Conservation (phyloP, 2,113 vertebrate genomes). For the Prunella himalayana region DNA sequence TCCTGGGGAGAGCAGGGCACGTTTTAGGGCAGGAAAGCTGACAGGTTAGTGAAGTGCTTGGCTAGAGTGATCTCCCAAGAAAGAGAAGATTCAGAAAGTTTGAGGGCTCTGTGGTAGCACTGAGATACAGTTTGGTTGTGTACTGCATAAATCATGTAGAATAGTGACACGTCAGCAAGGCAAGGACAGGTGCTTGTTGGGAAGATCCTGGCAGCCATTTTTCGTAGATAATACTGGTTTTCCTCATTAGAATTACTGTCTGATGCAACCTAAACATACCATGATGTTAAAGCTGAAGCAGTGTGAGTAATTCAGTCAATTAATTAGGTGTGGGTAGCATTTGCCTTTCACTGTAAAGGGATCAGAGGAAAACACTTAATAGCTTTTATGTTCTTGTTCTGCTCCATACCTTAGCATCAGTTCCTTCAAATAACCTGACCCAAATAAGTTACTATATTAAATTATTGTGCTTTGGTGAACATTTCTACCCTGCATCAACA, state of each 20-base stretch:
- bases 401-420: neutral
- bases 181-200: neutral
- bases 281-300: neutral
- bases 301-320: neutral
- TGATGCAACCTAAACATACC: neutral
- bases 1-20: accelerated
- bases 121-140: neutral
- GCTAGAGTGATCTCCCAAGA: neutral
- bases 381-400: neutral
- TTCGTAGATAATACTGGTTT: neutral
- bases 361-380: slow-evolving; percentile 1
- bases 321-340: neutral
- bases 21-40: neutral
- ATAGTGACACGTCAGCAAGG: neutral
- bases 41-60: neutral
- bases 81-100: neutral
- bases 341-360: neutral
- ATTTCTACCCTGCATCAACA: neutral
- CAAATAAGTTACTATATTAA: neutral
- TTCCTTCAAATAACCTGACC: neutral
- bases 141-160: accelerated
- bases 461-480: neutral
- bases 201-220: neutral
- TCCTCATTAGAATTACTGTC: neutral
- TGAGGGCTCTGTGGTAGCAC: neutral